phyloP scores from a whole-genome alignment of 2,888 invertebrate species.

The Dolomedes plantarius region DNA sequence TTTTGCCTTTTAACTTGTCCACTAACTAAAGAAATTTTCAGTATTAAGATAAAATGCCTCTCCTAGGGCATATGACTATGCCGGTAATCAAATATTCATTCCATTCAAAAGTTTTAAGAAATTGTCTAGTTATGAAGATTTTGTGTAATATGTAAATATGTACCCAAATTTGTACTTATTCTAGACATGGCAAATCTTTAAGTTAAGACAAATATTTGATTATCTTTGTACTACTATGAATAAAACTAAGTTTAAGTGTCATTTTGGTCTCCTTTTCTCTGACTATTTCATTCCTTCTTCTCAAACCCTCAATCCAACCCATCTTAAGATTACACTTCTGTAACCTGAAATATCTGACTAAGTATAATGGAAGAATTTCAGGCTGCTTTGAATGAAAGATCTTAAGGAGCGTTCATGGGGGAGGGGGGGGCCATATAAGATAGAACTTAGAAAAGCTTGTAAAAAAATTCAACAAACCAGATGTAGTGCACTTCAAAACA shows the following conservation, averaged over 20 bases:
- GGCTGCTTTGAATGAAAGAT: too few species aligned
- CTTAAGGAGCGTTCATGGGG: too few species aligned
- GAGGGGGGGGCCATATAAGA: too few species aligned
- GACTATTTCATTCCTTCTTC: too few species aligned
- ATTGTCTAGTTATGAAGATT: not conserved
- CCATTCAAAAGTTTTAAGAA: not conserved
- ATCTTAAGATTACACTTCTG: too few species aligned
- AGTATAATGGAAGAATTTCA: too few species aligned
- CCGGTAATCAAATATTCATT: not conserved
- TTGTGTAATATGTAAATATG: not conserved
- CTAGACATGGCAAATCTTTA: not conserved
- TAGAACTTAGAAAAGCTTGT: too few species aligned
- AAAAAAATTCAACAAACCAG: too few species aligned
- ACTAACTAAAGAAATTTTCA: not conserved
- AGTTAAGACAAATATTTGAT: slow-evolving; percentile 25
- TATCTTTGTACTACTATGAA: slow-evolving; percentile 62
- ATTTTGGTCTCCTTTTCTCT: not conserved
- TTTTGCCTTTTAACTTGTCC: not conserved
- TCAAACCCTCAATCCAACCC: too few species aligned
- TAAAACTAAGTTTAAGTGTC: slow-evolving; percentile 47
- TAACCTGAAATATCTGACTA: too few species aligned
- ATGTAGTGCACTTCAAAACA: too few species aligned
- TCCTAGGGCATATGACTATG: not conserved
- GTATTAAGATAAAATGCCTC: not conserved
- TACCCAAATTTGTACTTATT: slow-evolving; percentile 3